Conservation (phyloP, 2,888 invertebrate genomes). For the Temnothorax rugatulus region DNA sequence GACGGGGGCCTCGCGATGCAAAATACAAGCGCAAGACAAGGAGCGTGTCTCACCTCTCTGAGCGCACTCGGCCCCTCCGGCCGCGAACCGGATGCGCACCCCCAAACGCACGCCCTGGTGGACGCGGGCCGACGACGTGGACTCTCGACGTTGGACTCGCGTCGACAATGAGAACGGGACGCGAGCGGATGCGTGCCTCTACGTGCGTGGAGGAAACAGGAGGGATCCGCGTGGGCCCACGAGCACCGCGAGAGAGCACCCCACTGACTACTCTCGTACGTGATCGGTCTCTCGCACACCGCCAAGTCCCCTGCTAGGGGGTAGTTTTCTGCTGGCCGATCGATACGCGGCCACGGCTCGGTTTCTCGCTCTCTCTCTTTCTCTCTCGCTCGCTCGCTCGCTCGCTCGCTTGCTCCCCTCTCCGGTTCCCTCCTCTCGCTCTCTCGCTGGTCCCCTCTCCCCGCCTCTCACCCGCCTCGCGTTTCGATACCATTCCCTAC, state of each 20-base stretch:
- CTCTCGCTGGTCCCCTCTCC: not conserved
- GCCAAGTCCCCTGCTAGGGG: constrained; percentile 78
- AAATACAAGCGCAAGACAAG: not conserved
- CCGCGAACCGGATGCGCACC: constrained; percentile 37
- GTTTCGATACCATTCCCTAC: constrained; percentile 31
- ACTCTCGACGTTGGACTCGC: constrained; percentile 27
- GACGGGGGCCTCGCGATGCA: not conserved
- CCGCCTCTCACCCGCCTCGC: not conserved
- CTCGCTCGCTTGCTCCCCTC: not conserved
- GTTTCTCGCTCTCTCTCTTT: constrained; percentile 56
- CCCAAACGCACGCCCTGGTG: not conserved
- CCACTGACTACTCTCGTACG: constrained; percentile 71
- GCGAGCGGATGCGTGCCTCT: constrained; percentile 20
- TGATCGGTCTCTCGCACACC: constrained; percentile 78
- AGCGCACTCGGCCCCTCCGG: constrained; percentile 5
- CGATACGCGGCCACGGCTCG: constrained; percentile 77
- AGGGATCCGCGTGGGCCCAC: constrained; percentile 75
- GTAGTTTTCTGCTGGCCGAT: constrained; percentile 81
- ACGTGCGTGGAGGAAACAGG: constrained; percentile 43
- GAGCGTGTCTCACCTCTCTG: constrained; percentile 43
- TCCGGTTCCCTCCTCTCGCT: not conserved
- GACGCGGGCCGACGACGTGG: not conserved
- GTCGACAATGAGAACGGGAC: not conserved
- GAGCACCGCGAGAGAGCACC: constrained; percentile 73
- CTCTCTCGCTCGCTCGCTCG: not conserved